A percentile compares a stretch with the other conserved stretches of the same genome.
Conservation (phyloP, 2,888 invertebrate species). For the Opisthograptis luteolata region DNA sequence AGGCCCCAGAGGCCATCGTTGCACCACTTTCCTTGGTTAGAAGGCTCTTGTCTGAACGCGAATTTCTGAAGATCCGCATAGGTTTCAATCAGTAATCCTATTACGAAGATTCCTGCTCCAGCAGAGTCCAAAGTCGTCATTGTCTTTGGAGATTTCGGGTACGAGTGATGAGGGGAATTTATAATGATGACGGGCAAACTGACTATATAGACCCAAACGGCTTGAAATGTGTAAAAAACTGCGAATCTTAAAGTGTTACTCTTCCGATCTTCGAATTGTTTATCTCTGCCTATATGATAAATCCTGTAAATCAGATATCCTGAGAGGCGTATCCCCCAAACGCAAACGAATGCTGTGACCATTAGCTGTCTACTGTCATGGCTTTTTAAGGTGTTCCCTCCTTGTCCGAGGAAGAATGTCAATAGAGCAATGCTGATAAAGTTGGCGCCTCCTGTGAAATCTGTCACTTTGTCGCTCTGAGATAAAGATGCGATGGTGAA, state of each 20-base stretch:
- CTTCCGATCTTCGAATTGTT: slow-evolving; percentile 94
- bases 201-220: slow-evolving; percentile 95
- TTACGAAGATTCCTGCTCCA: slow-evolving; percentile 93
- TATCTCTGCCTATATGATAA: slow-evolving; percentile 95
- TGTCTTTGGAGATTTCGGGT: slow-evolving; percentile 89
- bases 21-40: slow-evolving; percentile 96
- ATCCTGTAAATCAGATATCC: slow-evolving; percentile 95
- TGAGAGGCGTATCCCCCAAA: slow-evolving; percentile 94
- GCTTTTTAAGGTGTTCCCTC: slow-evolving; percentile 87
- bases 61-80: slow-evolving; percentile 97
- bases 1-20: slow-evolving; percentile 95
- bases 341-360: slow-evolving; percentile 93
- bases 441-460: slow-evolving; percentile 97
- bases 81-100: slow-evolving; percentile 93
- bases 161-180: slow-evolving; percentile 92
- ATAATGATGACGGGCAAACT: slow-evolving; percentile 96
- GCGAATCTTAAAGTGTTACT: slow-evolving; percentile 94
- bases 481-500: slow-evolving; percentile 94
- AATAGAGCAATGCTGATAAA: slow-evolving; percentile 95
- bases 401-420: slow-evolving; percentile 94
- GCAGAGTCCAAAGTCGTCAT: slow-evolving; percentile 95
- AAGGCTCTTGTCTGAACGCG: slow-evolving; percentile 93
- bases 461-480: slow-evolving; percentile 95
- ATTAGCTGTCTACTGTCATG: slow-evolving; percentile 96
- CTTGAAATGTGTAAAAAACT: slow-evolving; percentile 97